Evolutionary conservation across 1,140 invertebrate genomes (phyloP).

Genomic region (Drosophila serrata): DNA sequence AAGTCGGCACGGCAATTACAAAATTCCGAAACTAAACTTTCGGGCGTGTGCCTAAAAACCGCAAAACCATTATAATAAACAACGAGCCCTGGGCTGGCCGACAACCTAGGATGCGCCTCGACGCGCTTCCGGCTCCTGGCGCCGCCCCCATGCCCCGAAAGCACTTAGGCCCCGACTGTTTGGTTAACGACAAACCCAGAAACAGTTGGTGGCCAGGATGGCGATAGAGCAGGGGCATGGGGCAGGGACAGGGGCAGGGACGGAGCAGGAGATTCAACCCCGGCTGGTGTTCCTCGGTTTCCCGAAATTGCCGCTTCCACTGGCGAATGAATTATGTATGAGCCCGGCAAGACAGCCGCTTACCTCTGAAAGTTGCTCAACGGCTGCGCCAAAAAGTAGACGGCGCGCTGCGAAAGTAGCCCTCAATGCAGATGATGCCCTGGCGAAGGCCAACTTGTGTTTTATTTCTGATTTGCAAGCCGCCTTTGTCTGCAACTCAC

Average conservation of each 20-base stretch:
- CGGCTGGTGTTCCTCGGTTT: slow-evolving; percentile 12
- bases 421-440: slow-evolving; percentile 49
- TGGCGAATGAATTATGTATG: slow-evolving; percentile 78
- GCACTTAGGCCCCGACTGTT: slow-evolving; percentile 71
- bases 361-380: slow-evolving; percentile 55
- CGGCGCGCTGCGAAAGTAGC: slow-evolving; percentile 60
- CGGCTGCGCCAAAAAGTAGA: slow-evolving; percentile 61
- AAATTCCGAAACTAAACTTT: slow-evolving; percentile 58
- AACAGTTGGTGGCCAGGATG: slow-evolving; percentile 17
- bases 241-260: background rate
- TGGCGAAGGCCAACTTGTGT: slow-evolving; percentile 28
- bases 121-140: slow-evolving; percentile 62
- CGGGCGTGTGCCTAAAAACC: slow-evolving; percentile 55
- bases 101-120: slow-evolving; percentile 38
- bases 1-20: slow-evolving; percentile 64
- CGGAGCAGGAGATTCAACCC: background rate
- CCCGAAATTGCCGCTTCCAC: slow-evolving; percentile 38
- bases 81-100: slow-evolving; percentile 43
- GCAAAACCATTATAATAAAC: slow-evolving; percentile 83
- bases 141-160: slow-evolving; percentile 23
- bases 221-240: background rate
- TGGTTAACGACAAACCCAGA: slow-evolving; percentile 65
- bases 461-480: slow-evolving; percentile 47
- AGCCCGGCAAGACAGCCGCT: slow-evolving; percentile 43
- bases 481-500: slow-evolving; percentile 39